Evolutionary conservation across 2,888 invertebrate species (phyloP), one percentile per base, ranked within the genome.

Genomic region (Drosophila rellima): DNA sequence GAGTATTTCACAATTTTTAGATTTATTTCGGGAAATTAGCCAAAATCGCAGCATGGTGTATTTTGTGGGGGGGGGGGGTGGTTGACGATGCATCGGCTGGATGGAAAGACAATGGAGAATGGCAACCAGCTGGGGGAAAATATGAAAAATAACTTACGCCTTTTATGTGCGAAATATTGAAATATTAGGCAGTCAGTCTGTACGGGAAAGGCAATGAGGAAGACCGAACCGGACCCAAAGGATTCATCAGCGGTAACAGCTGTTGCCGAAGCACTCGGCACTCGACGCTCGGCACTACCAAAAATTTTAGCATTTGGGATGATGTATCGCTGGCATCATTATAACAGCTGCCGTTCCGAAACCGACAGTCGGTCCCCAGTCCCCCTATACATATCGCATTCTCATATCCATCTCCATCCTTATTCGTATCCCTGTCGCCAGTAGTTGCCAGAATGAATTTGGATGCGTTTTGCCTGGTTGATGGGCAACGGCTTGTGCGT

Each of bases 251-350:
- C 74, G 84, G 88, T 78, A 84, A 81, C 89, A 89, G 85, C 84
- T 85, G 89, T 76, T 81, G 89, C 74, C 82, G 88, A 65, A 72
- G 76, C 73, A 51, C 44, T 67, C 51, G 60, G 52, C 68, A 31
- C 73, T 57, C 33, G 51, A 29, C 60, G 35, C 60, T 61, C 60
- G 60, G 63, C 52, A 70, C 66, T 78, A 71, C 86, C 89, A 62
- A 88, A 85, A 89, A 85, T 88, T 86, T 85, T 85, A 82, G 75
- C 89, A 88, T 85, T 89, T 88, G 89, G 83, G 90, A 87, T 90
- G 90, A 87, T 87, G 90, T 84, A 90, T 90, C 88, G 88, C 70
- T 45, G 82, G 85, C 90, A 87, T 87, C 87, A 87, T 87, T 87
- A 90, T 83, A 87, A 70, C 89, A 87, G 87, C 87, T 86, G 88